Evolutionary conservation across 2,113 vertebrate genomes (phyloP), one percentile per base, ranked within the genome.

Genomic region (Apus apus): DNA sequence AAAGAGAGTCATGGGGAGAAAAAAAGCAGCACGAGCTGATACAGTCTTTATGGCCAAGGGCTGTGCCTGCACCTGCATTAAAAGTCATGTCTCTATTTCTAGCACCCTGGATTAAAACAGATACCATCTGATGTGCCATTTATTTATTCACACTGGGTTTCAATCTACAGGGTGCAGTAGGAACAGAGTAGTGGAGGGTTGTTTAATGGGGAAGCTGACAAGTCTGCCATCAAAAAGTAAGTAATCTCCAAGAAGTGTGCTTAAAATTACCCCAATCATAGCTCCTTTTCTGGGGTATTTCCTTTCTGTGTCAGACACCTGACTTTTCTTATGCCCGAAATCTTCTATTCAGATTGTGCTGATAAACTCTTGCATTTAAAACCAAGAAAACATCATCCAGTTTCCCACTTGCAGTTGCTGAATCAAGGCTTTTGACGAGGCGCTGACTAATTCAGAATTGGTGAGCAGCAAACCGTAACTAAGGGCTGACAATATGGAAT

Each of bases 71-170:
- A 14, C 81, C 77, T 74, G 78, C 87, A 96, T 95, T 93, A 91
- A 80, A 93, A 95, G 78, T 89, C 90, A 90, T 45, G 75, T 93
- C 90, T 96, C 82, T 94, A 94, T 95, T 93, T 66, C 78, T 80
- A 89, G 87, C 3, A 6, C 40, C 71, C 71, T 62, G 93, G 60
- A 94, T 91, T 94, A 93, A 95, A 95, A 72, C 67, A 83, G 93
- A 87, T 89, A 79, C 51, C 76, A 90, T 89, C 89, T 93, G 58
- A 93, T 74, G 93, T 91, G 58, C 87, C 81, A 82, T 95, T 96
- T 96, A 89, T 78, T 93, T 95, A 93, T 94, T 96, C 74, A 5
- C 34, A 34, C 54, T 46, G 54, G 58, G 58, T 76, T 93, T 95
- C 93, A 90, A 67, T 62, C 87, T 64, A 62, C 60, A 85, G 53